Percentiles rank a stretch among this genome's conserved stretches.
Evolutionary conservation across 2,113 vertebrate genomes (phyloP).

Genomic region (Bubo scandiacus): DNA sequence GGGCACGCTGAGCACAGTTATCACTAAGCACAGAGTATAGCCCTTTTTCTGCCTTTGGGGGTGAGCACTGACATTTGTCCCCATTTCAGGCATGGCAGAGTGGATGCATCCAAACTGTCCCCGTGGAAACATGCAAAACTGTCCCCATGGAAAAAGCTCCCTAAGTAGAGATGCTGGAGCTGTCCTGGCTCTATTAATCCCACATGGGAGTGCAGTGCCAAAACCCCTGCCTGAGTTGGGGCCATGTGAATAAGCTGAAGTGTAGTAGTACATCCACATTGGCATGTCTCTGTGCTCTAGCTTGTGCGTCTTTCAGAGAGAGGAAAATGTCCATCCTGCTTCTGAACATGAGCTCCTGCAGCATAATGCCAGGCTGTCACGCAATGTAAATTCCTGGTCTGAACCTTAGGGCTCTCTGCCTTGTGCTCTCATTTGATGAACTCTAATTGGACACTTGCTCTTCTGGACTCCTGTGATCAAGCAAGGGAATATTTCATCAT

Average conservation of each 20-base stretch:
- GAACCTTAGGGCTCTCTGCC: not conserved
- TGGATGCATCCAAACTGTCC: not conserved
- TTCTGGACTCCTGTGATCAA: not conserved
- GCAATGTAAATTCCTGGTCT: not conserved
- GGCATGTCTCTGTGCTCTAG: not conserved
- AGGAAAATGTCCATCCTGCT: not conserved
- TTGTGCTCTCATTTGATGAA: not conserved
- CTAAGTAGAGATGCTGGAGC: not conserved
- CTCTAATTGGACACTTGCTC: not conserved
- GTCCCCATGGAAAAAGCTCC: not conserved
- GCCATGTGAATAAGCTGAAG: not conserved
- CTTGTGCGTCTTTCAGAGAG: not conserved
- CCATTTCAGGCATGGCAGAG: not conserved
- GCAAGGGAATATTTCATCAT: not conserved
- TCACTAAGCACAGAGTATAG: not conserved
- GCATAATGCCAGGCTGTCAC: not conserved
- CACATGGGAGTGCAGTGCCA: not conserved
- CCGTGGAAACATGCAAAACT: not conserved
- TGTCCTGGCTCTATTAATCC: not conserved
- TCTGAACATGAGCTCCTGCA: not conserved
- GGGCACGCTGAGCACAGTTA: not conserved
- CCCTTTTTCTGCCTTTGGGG: not conserved
- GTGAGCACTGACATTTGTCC: not conserved
- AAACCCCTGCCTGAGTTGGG: not conserved
- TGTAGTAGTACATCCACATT: not conserved